Conservation (phyloP, 2,888 invertebrate genomes). For the Siphonodentalium dalli region DNA sequence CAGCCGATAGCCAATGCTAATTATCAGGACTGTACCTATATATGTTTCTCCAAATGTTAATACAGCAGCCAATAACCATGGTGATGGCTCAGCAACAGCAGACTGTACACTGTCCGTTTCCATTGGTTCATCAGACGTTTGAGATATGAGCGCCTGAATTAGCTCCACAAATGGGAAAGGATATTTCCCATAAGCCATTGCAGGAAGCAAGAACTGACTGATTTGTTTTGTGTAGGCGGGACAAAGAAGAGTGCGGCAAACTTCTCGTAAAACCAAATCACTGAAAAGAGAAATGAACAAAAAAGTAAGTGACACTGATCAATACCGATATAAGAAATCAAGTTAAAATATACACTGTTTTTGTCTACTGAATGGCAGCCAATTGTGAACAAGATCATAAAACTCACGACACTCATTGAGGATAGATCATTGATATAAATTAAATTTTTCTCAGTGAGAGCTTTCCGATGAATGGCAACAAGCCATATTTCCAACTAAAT, state of each 20-base stretch:
- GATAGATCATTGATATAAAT: no score
- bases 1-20: background rate
- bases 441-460: no score
- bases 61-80: constrained; percentile 76
- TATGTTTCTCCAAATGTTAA: constrained; percentile 74
- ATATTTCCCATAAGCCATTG: constrained; percentile 55
- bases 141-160: constrained; percentile 48
- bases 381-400: no score
- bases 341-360: background rate
- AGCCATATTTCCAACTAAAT: no score
- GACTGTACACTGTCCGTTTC: no score
- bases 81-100: no score
- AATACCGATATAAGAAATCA: background rate
- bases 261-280: constrained; percentile 33
- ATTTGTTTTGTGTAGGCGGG: constrained; percentile 59
- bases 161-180: constrained; percentile 60
- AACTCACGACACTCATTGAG: no score
- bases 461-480: no score
- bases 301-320: background rate
- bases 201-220: constrained; percentile 60
- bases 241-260: constrained; percentile 54
- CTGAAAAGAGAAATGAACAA: constrained; percentile 30
- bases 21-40: constrained; percentile 70
- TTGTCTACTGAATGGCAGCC: background rate
- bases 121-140: constrained; percentile 24